Percentiles rank a stretch among this genome's conserved stretches.
These are phyloP conservation scores for Eupithecia inturbata DNA, from an alignment of 2,888 invertebrate species.

Conservation along the genomic window DNA sequence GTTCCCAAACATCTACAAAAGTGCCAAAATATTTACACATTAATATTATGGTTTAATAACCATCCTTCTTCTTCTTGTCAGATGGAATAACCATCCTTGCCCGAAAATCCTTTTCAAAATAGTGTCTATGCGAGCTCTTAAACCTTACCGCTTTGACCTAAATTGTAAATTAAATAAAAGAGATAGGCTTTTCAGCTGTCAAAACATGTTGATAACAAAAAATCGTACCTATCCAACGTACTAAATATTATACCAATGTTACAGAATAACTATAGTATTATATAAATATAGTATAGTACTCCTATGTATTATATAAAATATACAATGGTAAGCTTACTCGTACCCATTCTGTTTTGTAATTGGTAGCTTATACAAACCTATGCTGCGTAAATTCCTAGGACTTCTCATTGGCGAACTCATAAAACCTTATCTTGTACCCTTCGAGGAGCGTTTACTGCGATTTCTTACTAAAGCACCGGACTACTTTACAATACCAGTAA, in stretches of 20 bases:
- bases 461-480: slow-evolving; percentile 52
- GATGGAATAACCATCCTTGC: too few species aligned
- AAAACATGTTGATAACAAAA: background rate
- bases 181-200: background rate
- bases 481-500: slow-evolving; percentile 32
- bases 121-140: background rate
- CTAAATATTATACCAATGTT: too few species aligned
- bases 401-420: slow-evolving; percentile 78
- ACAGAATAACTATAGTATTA: too few species aligned
- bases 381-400: slow-evolving; percentile 74
- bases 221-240: background rate
- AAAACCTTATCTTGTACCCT: slow-evolving; percentile 83
- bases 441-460: slow-evolving; percentile 59
- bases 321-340: too few species aligned
- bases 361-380: slow-evolving; percentile 73
- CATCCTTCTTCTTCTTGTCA: too few species aligned
- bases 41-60: too few species aligned
- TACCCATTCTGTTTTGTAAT: slow-evolving; percentile 55
- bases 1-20: too few species aligned
- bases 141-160: too few species aligned
- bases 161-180: background rate
- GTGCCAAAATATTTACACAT: too few species aligned
- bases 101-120: background rate
- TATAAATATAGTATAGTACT: too few species aligned
- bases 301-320: too few species aligned